Evolutionary conservation across 2,888 invertebrate species (phyloP).

Genomic region (Petrolisthes manimaculis): DNA sequence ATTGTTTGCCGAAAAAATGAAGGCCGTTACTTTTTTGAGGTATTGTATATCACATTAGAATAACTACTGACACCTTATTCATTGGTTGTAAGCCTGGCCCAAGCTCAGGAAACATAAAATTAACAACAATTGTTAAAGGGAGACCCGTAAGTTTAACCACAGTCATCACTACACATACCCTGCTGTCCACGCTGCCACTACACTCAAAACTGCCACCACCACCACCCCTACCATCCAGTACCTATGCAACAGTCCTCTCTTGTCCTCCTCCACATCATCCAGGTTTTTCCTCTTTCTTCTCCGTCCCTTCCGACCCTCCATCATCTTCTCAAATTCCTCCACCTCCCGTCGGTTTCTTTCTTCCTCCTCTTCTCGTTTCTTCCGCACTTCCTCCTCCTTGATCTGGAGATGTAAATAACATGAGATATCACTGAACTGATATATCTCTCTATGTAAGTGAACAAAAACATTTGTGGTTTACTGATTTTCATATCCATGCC

Average conservation of each 20-base stretch:
- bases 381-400: constrained; percentile 36
- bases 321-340: constrained; percentile 47
- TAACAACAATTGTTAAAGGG: too few relatives aligned
- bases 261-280: not conserved
- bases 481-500: too few relatives aligned
- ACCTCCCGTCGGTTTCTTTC: constrained; percentile 26
- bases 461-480: too few relatives aligned
- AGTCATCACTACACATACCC: constrained; percentile 12
- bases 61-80: too few relatives aligned
- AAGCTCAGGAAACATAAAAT: too few relatives aligned
- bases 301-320: constrained; percentile 36
- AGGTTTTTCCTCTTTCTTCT: constrained; percentile 25
- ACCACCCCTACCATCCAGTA: not conserved
- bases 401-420: constrained; percentile 8
- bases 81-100: too few relatives aligned
- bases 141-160: too few relatives aligned
- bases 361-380: constrained; percentile 44
- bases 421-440: too few relatives aligned
- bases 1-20: too few relatives aligned
- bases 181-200: not conserved
- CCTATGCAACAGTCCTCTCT: not conserved
- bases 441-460: too few relatives aligned
- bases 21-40: too few relatives aligned
- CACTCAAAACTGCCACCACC: not conserved
- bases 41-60: too few relatives aligned